Evolutionary conservation across 1,140 invertebrate species (phyloP).

Genomic region (Ruditapes philippinarum): DNA sequence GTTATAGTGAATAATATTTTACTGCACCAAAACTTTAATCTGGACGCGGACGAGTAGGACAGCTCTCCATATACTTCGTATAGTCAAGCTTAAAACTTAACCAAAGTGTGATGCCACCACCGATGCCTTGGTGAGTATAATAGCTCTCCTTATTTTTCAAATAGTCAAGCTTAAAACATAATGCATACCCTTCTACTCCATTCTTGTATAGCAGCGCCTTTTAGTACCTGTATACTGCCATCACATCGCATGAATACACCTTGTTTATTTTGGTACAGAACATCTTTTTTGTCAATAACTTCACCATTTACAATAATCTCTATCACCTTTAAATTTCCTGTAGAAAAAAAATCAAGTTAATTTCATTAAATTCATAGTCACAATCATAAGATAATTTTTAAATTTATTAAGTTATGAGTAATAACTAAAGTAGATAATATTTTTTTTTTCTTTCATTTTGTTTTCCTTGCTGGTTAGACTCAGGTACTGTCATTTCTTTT

Average conservation of each 20-base stretch:
- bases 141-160: too few relatives aligned
- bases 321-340: slow-evolving; percentile 3
- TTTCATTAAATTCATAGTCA: too few relatives aligned
- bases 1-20: too few relatives aligned
- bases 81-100: too few relatives aligned
- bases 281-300: background rate
- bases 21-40: background rate
- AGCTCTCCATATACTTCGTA: too few relatives aligned
- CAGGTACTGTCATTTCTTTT: too few relatives aligned
- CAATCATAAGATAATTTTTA: background rate
- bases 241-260: background rate
- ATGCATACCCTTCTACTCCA: background rate
- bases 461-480: background rate
- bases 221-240: background rate
- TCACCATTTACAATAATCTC: background rate
- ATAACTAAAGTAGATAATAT: background rate
- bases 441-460: background rate
- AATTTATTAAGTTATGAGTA: background rate
- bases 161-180: too few relatives aligned
- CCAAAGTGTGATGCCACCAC: background rate
- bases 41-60: background rate
- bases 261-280: background rate
- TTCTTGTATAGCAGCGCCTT: slow-evolving; percentile 4
- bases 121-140: too few relatives aligned
- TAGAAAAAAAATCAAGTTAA: background rate